These are phyloP conservation scores for Hyposoter dolosus DNA, from an alignment of 2,888 invertebrate genomes.

Conservation along the genomic window DNA sequence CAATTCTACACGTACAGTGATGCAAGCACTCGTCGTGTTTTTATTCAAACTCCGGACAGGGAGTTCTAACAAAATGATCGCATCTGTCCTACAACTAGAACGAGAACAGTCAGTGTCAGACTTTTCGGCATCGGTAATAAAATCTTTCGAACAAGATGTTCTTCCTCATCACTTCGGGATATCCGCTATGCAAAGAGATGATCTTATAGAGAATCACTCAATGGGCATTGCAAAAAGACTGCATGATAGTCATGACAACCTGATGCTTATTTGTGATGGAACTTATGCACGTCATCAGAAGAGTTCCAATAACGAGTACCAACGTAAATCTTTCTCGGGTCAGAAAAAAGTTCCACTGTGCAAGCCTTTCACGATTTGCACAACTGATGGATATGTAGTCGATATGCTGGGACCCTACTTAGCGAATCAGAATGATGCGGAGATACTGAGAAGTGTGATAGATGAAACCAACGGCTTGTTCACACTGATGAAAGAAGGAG, in stretches of 20 bases:
- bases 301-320: no score
- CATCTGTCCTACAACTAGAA: constrained; percentile 78
- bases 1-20: constrained; percentile 36
- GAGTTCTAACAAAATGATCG: constrained; percentile 65
- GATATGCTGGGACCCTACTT: constrained; percentile 53
- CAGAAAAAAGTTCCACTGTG: no score
- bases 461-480: constrained; percentile 66
- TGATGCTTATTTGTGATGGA: constrained; percentile 6
- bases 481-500: constrained; percentile 64
- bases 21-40: constrained; percentile 36
- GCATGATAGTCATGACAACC: neutral
- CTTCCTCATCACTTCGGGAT: constrained; percentile 67
- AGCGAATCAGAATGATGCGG: constrained; percentile 73
- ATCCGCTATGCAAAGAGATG: constrained; percentile 60
- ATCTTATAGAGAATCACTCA: constrained; percentile 66
- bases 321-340: no score
- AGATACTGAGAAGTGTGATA: constrained; percentile 70
- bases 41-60: constrained; percentile 55
- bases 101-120: constrained; percentile 75
- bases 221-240: constrained; percentile 45
- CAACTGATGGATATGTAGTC: no score
- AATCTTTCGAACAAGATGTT: constrained; percentile 71
- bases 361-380: no score
- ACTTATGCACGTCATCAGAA: no score
- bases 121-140: constrained; percentile 60